Percentiles rank a stretch among this genome's conserved stretches.
Evolutionary conservation across 2,113 vertebrate species (phyloP).

Genomic region (Eulemur macaco): DNA sequence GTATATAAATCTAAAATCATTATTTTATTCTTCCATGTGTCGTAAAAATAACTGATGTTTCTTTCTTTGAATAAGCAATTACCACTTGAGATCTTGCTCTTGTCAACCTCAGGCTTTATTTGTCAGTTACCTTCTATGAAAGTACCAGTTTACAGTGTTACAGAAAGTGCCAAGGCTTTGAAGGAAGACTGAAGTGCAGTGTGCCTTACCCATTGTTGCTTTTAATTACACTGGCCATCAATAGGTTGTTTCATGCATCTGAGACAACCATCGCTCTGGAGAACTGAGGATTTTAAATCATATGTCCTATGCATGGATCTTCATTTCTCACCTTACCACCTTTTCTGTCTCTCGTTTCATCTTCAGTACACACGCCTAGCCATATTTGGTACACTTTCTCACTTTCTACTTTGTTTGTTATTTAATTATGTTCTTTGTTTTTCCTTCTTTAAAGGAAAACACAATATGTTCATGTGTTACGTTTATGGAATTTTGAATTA

Average conservation of each 20-base stretch:
- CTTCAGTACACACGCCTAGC: not conserved
- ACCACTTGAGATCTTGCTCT: not conserved
- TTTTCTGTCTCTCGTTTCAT: not conserved
- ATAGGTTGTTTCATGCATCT: not conserved
- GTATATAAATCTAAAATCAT: not conserved
- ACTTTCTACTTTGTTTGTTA: not conserved
- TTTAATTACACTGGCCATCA: not conserved
- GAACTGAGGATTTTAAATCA: rapidly evolving
- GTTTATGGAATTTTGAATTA: not conserved
- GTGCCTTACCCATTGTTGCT: not conserved
- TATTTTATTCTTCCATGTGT: not conserved
- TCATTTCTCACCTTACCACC: not conserved
- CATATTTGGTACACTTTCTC: not conserved
- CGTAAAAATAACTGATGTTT: not conserved
- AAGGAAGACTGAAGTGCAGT: not conserved
- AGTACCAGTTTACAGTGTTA: too few relatives aligned
- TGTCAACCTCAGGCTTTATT: not conserved
- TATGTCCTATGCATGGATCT: not conserved
- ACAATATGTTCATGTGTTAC: not conserved
- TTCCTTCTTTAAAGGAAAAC: not conserved
- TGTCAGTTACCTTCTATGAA: not conserved
- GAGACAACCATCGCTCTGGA: not conserved
- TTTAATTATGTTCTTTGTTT: not conserved
- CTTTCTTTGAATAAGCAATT: not conserved
- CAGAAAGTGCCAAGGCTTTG: not conserved